These are phyloP conservation scores for Halocaridina rubra DNA, from an alignment of 2,888 invertebrate genomes.

Conservation along the genomic window DNA sequence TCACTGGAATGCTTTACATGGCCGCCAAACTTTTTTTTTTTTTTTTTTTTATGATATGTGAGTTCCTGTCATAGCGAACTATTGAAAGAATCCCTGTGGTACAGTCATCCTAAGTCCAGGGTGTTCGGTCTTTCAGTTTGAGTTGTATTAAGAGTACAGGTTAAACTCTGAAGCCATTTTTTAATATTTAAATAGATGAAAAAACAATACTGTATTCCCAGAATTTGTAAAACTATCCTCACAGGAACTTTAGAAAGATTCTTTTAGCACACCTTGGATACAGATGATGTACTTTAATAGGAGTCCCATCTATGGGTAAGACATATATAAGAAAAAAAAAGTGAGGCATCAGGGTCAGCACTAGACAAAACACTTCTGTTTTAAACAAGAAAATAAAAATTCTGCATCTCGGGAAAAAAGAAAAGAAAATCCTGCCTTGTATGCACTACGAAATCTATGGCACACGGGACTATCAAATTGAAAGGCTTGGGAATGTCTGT, in stretches of 20 bases:
- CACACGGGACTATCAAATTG: background rate
- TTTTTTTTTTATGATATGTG: constrained; percentile 54
- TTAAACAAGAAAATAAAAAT: too few relatives aligned
- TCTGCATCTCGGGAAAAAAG: too few relatives aligned
- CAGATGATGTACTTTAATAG: background rate
- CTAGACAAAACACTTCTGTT: too few relatives aligned
- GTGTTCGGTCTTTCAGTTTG: background rate
- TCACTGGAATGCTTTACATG: constrained; percentile 52
- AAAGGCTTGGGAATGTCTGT: background rate
- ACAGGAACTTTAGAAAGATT: too few relatives aligned
- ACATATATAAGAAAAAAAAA: too few relatives aligned
- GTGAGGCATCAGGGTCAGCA: too few relatives aligned
- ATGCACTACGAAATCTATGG: background rate
- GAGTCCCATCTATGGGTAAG: too few relatives aligned
- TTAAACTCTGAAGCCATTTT: too few relatives aligned
- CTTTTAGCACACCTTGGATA: background rate
- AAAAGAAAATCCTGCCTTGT: background rate
- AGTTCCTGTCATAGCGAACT: constrained; percentile 49
- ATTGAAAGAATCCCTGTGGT: constrained; percentile 27
- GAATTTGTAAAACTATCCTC: too few relatives aligned
- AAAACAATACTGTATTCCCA: too few relatives aligned
- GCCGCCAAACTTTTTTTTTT: constrained; percentile 46
- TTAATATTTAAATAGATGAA: too few relatives aligned
- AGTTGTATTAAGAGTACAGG: too few relatives aligned
- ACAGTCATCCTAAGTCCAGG: constrained; percentile 22